A percentile compares a stretch with the other conserved stretches of the same genome.
These are phyloP conservation scores for Mobula birostris DNA, from an alignment of 2,113 vertebrate genomes.

Conservation along the genomic window DNA sequence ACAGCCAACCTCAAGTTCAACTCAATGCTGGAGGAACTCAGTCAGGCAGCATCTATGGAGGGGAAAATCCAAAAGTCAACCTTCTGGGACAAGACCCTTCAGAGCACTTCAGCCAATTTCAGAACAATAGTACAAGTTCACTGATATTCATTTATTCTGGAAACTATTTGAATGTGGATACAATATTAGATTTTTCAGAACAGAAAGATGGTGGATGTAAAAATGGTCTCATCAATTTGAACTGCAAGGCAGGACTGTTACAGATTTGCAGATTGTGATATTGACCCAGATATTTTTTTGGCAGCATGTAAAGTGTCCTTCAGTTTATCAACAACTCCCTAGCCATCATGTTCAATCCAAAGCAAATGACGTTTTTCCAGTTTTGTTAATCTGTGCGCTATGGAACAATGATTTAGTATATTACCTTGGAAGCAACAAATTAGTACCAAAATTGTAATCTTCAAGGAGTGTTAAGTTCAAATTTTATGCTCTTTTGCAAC, in stretches of 20 bases:
- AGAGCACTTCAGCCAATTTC: too few relatives aligned
- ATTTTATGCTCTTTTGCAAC: neutral
- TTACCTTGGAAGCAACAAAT: neutral
- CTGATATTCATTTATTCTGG: neutral
- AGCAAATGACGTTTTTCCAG: neutral
- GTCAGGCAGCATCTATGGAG: too few relatives aligned
- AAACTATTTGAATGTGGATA: neutral
- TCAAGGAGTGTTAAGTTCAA: neutral
- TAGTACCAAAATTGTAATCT: neutral
- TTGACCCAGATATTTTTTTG: neutral
- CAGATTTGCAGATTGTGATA: constrained; percentile 58
- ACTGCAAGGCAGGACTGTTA: constrained; percentile 44
- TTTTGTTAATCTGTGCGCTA: neutral
- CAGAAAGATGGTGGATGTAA: neutral
- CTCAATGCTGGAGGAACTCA: too few relatives aligned
- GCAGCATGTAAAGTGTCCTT: too few relatives aligned
- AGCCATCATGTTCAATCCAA: neutral
- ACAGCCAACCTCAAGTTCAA: too few relatives aligned
- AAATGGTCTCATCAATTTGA: neutral
- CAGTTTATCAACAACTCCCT: too few relatives aligned
- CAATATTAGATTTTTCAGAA: neutral
- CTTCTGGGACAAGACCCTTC: too few relatives aligned
- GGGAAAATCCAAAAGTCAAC: too few relatives aligned
- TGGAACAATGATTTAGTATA: neutral
- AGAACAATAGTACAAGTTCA: neutral